Percentiles rank a stretch among this genome's conserved stretches.
These are phyloP conservation scores for Capitulum mitella DNA, from an alignment of 2,888 invertebrate genomes.

Conservation along the genomic window DNA sequence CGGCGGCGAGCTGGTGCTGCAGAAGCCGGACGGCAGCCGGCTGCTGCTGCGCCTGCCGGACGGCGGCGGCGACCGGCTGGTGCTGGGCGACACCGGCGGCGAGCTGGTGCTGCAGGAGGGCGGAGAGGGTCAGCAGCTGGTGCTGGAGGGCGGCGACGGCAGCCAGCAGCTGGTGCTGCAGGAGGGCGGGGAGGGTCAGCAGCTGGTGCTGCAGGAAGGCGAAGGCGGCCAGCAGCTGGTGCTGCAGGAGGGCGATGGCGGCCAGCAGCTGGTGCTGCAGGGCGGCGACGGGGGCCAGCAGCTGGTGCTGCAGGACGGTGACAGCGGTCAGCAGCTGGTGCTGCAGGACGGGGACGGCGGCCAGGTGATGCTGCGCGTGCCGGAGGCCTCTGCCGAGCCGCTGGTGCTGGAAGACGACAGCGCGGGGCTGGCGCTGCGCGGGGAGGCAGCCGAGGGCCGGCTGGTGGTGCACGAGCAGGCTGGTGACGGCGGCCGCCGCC, in stretches of 20 bases:
- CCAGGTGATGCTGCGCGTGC: neutral
- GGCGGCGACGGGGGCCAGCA: no score
- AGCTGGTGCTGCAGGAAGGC: conserved; percentile 4
- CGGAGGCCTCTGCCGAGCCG: neutral
- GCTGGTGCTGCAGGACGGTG: neutral
- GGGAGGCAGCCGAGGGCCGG: neutral
- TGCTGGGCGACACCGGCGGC: no score
- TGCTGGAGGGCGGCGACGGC: no score
- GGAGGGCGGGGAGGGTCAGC: neutral
- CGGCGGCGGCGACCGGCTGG: no score
- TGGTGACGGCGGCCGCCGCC: neutral
- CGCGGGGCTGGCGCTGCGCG: neutral
- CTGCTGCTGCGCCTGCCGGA: no score
- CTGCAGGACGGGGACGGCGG: neutral
- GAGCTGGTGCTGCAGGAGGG: neutral
- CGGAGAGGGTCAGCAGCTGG: no score
- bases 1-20: no score
- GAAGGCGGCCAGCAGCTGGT: neutral
- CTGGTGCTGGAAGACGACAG: neutral
- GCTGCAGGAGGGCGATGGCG: neutral
- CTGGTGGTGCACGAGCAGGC: neutral
- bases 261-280: no score
- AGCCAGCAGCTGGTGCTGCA: neutral
- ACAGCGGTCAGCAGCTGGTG: neutral
- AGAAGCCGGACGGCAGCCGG: no score